Base-by-base conservation (phyloP, 2,113 vertebrate genomes). In the Rhombomys opimus region DNA sequence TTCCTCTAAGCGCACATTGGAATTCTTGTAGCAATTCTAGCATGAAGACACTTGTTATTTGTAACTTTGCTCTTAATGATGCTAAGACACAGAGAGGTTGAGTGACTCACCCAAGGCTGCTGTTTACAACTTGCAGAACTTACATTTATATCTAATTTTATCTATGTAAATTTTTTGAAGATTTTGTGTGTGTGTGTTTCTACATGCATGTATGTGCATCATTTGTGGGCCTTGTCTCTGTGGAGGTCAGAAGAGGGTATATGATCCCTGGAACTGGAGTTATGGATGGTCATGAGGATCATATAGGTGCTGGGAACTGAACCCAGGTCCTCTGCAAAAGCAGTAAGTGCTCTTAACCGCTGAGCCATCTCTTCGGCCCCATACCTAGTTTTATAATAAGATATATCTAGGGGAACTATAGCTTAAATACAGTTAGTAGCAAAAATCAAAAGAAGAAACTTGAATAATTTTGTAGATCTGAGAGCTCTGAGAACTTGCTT, bases 401-500 rank as follows among this genome's bases (percentile, higher is more conserved):
- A 81, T 82, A 75, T 27, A 41, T 77, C 15, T 13, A 75, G 61
- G 50, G 23, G 59, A 57, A 77, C 87, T 88, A 61, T 35, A 22
- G 59, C 80, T 84, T 92, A 38, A 87, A 38, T 63, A 52, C 75
- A 52, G 10, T 97, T 91, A 65, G 30, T 80, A 54, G 35, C 54
- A 89, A 87, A 87, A 86, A 84, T 80, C 67, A 76, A 91, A 93
- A 92, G 80, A 94, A 72, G 73, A 88, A 85, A 77, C 1, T 13
- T 59, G 61, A 92, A 32, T 94, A 92, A 82, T 85, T 94, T 80
- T 54, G 59, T 52, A 76, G 35, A 50, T 94, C 61, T 76, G 68
- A 87, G 70, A 94, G 8, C 73, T 54, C 38, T 35, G 61, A 77
- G 65, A 86, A 73, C 72, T 90, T 93, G 46, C 65, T 35, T 88